phyloP scores from a whole-genome alignment of 2,797 vertebrate genomes.

The Euthynnus affinis region DNA sequence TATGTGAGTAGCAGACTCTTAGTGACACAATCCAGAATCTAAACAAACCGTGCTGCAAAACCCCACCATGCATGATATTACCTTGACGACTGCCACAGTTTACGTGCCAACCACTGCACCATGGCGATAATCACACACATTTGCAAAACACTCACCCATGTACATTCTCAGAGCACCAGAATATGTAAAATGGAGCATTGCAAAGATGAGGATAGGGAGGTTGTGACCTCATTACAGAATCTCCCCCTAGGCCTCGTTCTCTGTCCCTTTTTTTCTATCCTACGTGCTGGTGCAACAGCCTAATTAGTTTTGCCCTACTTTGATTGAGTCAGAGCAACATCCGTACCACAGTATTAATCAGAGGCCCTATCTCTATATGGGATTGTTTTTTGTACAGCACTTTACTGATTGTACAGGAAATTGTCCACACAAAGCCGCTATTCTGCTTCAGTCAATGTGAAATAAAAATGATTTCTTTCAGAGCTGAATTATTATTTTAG shows the following conservation, averaged over 20 bases:
- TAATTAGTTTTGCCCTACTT: constrained; percentile 90
- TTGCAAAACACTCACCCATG: constrained; percentile 34
- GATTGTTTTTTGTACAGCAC: constrained; percentile 9
- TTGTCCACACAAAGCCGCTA: neutral
- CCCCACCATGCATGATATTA: neutral
- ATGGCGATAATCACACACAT: constrained; percentile 19
- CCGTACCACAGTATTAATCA: constrained; percentile 59
- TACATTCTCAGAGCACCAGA: constrained; percentile 40
- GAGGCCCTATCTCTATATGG: constrained; percentile 15
- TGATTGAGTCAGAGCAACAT: constrained; percentile 70
- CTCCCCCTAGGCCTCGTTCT: constrained; percentile 80
- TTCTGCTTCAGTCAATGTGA: neutral
- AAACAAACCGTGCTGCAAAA: constrained; percentile 19
- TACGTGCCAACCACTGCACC: neutral
- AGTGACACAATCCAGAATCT: constrained; percentile 30
- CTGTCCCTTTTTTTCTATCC: constrained; percentile 77
- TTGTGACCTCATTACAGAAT: constrained; percentile 83
- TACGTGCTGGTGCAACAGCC: constrained; percentile 76
- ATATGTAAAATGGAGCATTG: constrained; percentile 77
- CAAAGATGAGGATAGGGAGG: constrained; percentile 70
- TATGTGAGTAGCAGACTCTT: too few species aligned
- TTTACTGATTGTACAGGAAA: constrained; percentile 11
- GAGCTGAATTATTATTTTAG: too few species aligned
- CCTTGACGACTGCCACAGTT: constrained; percentile 18
- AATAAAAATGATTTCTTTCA: constrained; percentile 8